Base-by-base conservation (phyloP, 37 sponge, comb jelly and placozoan genomes). In the Beroe ovata region DNA sequence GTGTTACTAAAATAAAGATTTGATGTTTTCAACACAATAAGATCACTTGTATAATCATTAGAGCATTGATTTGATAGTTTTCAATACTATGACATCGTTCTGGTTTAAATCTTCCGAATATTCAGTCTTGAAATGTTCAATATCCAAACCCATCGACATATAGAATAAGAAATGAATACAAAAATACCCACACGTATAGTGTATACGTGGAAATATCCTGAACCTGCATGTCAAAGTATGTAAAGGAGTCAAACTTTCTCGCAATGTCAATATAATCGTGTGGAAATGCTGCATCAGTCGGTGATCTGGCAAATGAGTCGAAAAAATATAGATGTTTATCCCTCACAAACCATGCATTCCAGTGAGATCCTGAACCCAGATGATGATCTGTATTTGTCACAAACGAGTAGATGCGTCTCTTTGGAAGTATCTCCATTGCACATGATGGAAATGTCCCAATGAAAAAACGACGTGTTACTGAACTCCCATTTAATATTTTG, bases 391-490 rank as follows among this genome's bases (percentile, higher is more conserved):
- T 35, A 35, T 69, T 69, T 36, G 38, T 29, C 4, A 69, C 32
- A 28, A 69, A 69, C 1, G 38, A 6, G 32, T 69, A 69, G 6
- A 3, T 29, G 14, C 32, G 26, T 35, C 38, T 69, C 20, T 21
- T 62, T 6, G 23, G 23, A 28, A 23, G 63, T 3, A 62, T 4
- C 63, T 62, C 20, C 29, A 25, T 16, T 3, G 20, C 4, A 34
- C 71, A 69, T 25, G 38, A 16, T 21, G 71, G 71, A 38, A 69
- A 69, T 16, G 71, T 69, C 6, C 71, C 71, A 69, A 69, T 69
- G 36, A 33, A 69, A 25, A 8, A 62, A 20, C 63, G 63, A n/a
- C 29, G 23, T 20, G 29, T 62, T 25, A 21, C 23, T 21, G 8
- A 8, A 25, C 11, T 69, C 4, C 71, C 20, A 8, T 2, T 8